These are phyloP conservation scores for Pogonus chalceus DNA, from an alignment of 1,140 invertebrate genomes.

Conservation along the genomic window DNA sequence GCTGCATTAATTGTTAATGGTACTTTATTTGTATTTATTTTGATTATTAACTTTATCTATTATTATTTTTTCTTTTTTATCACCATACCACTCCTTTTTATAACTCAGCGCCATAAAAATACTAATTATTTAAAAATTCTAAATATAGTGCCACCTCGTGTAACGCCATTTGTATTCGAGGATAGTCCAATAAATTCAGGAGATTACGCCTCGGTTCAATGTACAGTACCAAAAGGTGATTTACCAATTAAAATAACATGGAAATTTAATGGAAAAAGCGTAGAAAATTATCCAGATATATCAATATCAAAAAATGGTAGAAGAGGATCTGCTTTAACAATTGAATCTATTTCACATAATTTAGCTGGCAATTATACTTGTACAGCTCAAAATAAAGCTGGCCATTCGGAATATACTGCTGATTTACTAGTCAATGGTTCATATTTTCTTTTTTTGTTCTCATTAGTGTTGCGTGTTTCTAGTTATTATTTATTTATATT, in stretches of 20 bases:
- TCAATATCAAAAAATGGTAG: conserved; percentile 36
- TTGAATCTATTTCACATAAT: conserved; percentile 37
- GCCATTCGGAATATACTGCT: conserved; percentile 32
- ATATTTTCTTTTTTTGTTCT: conserved; percentile 1
- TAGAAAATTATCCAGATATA: conserved; percentile 38
- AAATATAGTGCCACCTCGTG: conserved; percentile 49
- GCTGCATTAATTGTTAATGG: conserved; percentile 49
- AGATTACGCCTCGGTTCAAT: conserved; percentile 60
- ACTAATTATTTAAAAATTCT: too few relatives aligned
- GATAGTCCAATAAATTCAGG: conserved; percentile 58
- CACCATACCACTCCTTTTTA: conserved; percentile 18
- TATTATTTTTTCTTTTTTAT: neutral
- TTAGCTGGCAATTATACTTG: conserved; percentile 56
- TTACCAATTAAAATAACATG: conserved; percentile 55
- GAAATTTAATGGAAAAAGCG: conserved; percentile 46
- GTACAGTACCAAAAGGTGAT: conserved; percentile 61
- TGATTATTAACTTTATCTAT: too few relatives aligned
- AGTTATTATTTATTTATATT: conserved; percentile 1
- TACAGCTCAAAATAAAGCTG: conserved; percentile 56
- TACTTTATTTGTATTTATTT: too few relatives aligned
- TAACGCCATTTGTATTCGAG: conserved; percentile 57
- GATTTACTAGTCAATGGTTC: conserved; percentile 22
- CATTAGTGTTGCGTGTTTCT: conserved; percentile 11
- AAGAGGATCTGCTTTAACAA: conserved; percentile 39
- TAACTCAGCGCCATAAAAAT: too few relatives aligned